Percentiles rank a stretch among this genome's conserved stretches.
phyloP scores from a whole-genome alignment of 1,140 invertebrate genomes.

The Drosophila simulans region DNA sequence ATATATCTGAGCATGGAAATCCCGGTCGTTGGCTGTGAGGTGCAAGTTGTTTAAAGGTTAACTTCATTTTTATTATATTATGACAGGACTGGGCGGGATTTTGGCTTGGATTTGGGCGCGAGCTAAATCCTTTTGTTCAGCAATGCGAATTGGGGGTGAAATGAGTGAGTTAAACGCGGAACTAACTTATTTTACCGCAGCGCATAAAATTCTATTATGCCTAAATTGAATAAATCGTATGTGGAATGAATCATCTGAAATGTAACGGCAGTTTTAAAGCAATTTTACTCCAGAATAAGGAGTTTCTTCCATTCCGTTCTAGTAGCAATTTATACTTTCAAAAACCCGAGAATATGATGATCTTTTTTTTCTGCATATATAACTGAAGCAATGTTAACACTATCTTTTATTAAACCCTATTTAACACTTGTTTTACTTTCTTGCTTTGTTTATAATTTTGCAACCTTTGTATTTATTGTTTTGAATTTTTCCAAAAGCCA shows the following conservation, averaged over 20 bases:
- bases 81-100: conserved; percentile 47
- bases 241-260: no score
- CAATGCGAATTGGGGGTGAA: conserved; percentile 18
- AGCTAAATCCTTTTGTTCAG: background rate
- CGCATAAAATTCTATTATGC: conserved; percentile 9
- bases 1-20: conserved; percentile 15
- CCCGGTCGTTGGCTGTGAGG: conserved; percentile 45
- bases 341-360: no score
- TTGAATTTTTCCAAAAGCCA: background rate
- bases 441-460: background rate
- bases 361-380: no score
- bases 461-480: background rate
- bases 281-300: no score
- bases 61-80: conserved; percentile 73
- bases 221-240: background rate
- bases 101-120: conserved; percentile 13
- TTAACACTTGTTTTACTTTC: no score
- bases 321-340: no score
- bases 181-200: conserved; percentile 11
- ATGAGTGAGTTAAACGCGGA: conserved; percentile 5
- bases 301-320: no score
- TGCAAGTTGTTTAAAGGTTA: conserved; percentile 78
- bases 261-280: no score
- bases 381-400: no score
- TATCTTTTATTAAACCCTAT: no score